These are phyloP conservation scores for Theonella swinhoei DNA, from an alignment of 37 sponge, comb jelly and placozoan species.

Conservation along the genomic window DNA sequence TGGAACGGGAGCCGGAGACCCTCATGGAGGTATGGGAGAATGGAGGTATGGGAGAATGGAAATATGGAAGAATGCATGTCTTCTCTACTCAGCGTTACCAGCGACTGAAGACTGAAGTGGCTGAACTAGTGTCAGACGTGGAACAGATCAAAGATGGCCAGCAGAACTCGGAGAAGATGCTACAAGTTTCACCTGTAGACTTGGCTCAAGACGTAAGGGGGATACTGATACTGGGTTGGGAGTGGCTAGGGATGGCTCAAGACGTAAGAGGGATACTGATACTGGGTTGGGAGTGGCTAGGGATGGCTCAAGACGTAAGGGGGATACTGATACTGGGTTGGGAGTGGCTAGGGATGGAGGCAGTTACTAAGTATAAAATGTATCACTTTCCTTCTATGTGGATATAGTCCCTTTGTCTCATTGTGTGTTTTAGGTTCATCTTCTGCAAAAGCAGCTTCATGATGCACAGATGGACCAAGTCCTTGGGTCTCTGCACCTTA, in stretches of 20 bases:
- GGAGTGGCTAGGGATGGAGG: no score
- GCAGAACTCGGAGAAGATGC: conserved; percentile 36
- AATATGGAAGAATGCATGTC: background rate
- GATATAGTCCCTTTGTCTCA: no score
- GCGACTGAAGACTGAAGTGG: conserved; percentile 71
- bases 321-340: no score
- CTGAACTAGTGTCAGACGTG: conserved; percentile 56
- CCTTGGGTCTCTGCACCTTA: conserved; percentile 2
- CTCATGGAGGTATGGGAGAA: conserved; percentile 23
- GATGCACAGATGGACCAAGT: conserved; percentile 40
- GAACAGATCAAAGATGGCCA: conserved; percentile 24
- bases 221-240: no score
- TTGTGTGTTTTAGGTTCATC: conserved; percentile 36
- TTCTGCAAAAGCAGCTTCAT: conserved; percentile 66
- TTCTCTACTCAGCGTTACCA: conserved; percentile 72
- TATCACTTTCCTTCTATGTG: no score
- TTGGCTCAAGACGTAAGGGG: conserved; percentile 55
- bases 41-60: no score
- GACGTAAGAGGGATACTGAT: conserved; percentile 68
- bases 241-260: conserved; percentile 29
- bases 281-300: conserved; percentile 2
- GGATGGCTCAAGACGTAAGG: conserved; percentile 54
- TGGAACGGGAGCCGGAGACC: conserved; percentile 38
- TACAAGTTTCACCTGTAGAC: conserved; percentile 35
- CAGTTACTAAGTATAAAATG: no score